phyloP scores from a whole-genome alignment of 2,888 invertebrate genomes.

The Chrysolina haemoptera region DNA sequence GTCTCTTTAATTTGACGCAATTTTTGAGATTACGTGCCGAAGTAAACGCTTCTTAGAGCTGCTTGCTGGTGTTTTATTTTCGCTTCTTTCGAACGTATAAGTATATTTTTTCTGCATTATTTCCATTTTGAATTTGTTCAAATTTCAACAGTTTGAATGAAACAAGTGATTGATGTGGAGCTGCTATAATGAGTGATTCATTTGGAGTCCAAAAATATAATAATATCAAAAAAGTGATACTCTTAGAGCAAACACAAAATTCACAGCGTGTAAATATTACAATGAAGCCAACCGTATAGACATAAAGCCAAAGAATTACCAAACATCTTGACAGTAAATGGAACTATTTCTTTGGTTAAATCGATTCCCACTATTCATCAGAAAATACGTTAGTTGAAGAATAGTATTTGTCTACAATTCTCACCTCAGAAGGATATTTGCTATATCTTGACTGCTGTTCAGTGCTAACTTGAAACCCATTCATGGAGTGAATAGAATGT shows the following conservation, averaged over 20 bases:
- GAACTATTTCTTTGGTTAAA: conserved; percentile 26
- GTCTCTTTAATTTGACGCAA: too few relatives aligned
- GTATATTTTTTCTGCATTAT: too few relatives aligned
- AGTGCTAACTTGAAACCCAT: conserved; percentile 48
- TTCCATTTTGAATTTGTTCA: too few relatives aligned
- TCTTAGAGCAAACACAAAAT: background rate
- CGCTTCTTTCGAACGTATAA: too few relatives aligned
- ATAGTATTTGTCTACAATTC: conserved; percentile 41
- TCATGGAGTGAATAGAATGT: conserved; percentile 43
- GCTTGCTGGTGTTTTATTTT: too few relatives aligned
- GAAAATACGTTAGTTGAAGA: conserved; percentile 37
- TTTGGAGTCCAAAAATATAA: too few relatives aligned
- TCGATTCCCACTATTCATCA: conserved; percentile 10
- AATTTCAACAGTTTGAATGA: background rate
- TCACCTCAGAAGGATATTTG: conserved; percentile 49
- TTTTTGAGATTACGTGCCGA: too few relatives aligned
- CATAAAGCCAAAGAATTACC: conserved; percentile 6
- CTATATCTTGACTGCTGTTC: conserved; percentile 46
- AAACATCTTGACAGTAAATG: conserved; percentile 16
- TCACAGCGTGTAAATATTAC: background rate
- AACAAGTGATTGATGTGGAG: too few relatives aligned
- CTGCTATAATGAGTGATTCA: too few relatives aligned
- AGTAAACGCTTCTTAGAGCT: too few relatives aligned
- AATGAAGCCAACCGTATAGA: background rate
- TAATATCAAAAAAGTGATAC: background rate